These are phyloP conservation scores for Cantharis lateralis DNA, from an alignment of 2,888 invertebrate species.

Conservation along the genomic window DNA sequence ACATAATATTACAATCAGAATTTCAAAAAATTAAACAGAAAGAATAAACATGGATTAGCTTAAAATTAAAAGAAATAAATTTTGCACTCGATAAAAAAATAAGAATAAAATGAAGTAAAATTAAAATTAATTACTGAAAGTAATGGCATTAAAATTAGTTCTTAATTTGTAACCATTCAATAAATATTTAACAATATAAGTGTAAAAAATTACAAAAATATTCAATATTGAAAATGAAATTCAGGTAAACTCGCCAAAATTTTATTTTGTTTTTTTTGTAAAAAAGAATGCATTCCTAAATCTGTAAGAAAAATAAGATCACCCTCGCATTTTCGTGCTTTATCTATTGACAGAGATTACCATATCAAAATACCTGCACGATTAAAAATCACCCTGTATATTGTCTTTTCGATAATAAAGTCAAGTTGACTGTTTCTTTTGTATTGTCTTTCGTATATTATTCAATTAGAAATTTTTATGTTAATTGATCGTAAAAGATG, in stretches of 20 bases:
- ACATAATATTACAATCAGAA: background rate
- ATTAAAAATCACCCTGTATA: background rate
- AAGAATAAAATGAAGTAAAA: too few relatives aligned
- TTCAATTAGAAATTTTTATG: too few relatives aligned
- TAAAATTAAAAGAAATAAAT: too few relatives aligned
- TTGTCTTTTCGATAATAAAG: background rate
- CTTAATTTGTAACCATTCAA: too few relatives aligned
- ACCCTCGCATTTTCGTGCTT: background rate
- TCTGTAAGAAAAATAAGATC: background rate
- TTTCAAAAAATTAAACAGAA: background rate
- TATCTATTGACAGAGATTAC: background rate
- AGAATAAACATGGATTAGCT: background rate
- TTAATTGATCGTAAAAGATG: too few relatives aligned
- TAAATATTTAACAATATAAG: too few relatives aligned
- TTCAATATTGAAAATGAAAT: background rate
- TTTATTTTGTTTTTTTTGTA: background rate
- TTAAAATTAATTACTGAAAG: too few relatives aligned
- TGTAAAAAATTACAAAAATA: background rate
- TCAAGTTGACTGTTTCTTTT: background rate
- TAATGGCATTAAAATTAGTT: too few relatives aligned
- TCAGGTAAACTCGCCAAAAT: background rate
- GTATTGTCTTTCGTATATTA: too few relatives aligned
- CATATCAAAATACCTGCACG: background rate
- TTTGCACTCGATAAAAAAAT: too few relatives aligned
- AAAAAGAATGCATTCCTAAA: background rate